Percentiles rank a stretch among this genome's conserved stretches.
These are phyloP conservation scores for Spilogale gracilis DNA, from an alignment of 2,113 vertebrate genomes.

Conservation along the genomic window DNA sequence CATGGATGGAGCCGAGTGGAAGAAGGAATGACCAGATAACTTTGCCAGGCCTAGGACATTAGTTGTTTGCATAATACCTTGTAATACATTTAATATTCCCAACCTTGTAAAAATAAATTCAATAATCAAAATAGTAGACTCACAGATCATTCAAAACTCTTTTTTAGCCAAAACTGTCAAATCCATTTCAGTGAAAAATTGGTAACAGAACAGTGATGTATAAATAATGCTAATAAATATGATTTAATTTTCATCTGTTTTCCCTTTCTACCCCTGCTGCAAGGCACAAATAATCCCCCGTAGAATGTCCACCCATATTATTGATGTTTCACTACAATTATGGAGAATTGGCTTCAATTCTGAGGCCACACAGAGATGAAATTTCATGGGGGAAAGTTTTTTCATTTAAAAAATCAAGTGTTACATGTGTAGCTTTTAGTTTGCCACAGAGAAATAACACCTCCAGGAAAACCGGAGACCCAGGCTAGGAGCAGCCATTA, in stretches of 20 bases:
- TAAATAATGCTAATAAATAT: not conserved
- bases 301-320: not conserved
- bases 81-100: constrained; percentile 13
- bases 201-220: not conserved
- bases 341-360: constrained; percentile 38
- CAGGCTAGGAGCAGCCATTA: not conserved
- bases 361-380: not conserved
- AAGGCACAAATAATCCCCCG: not conserved
- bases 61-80: not conserved
- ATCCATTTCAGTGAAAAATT: not conserved
- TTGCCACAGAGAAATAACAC: not conserved
- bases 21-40: not conserved
- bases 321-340: not conserved
- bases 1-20: not conserved
- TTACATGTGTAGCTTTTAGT: constrained; percentile 20
- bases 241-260: not conserved
- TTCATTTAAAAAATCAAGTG: constrained; percentile 38
- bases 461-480: constrained; percentile 1
- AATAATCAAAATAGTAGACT: not conserved
- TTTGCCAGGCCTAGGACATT: not conserved
- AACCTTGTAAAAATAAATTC: not conserved
- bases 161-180: not conserved
- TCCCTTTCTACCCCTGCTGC: not conserved
- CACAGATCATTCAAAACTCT: not conserved
- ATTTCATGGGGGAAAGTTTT: constrained; percentile 17